phyloP scores from a whole-genome alignment of 2,888 invertebrate species.

The Pristionchus japonicus region DNA sequence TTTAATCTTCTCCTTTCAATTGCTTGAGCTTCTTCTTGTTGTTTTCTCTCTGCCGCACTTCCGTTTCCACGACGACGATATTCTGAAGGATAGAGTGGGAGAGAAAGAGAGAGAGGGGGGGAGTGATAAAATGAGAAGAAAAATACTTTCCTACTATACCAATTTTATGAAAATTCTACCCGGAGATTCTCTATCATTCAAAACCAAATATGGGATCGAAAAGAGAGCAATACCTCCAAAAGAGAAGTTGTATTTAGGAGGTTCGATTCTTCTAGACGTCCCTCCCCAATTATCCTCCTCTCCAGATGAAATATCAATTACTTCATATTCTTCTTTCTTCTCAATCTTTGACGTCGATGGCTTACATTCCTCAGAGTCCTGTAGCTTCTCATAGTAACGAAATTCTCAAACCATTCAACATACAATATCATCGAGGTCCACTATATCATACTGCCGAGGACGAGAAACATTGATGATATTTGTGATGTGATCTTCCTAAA shows the following conservation, averaged over 20 bases:
- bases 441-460: not conserved
- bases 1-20: slow-evolving; percentile 10
- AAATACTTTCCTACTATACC: not conserved
- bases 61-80: slow-evolving; percentile 16
- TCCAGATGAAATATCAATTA: slow-evolving; percentile 36
- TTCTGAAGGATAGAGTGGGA: no score
- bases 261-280: slow-evolving; percentile 1
- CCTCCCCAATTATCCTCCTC: slow-evolving; percentile 31
- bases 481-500: slow-evolving; percentile 22
- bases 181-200: no score
- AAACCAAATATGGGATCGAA: not conserved
- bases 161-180: no score
- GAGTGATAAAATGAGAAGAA: not conserved
- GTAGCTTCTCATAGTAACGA: not conserved
- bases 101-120: not conserved
- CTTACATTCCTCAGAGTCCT: not conserved
- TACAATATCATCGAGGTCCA: slow-evolving; percentile 29
- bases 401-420: not conserved
- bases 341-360: not conserved
- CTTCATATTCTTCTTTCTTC: slow-evolving; percentile 29
- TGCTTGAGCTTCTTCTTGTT: slow-evolving; percentile 33
- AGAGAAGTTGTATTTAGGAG: slow-evolving; percentile 1
- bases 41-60: slow-evolving; percentile 4
- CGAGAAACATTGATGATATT: not conserved
- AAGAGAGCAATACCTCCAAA: not conserved